Conservation (phyloP, 2,888 invertebrate genomes). For the Pandemis corylana region DNA sequence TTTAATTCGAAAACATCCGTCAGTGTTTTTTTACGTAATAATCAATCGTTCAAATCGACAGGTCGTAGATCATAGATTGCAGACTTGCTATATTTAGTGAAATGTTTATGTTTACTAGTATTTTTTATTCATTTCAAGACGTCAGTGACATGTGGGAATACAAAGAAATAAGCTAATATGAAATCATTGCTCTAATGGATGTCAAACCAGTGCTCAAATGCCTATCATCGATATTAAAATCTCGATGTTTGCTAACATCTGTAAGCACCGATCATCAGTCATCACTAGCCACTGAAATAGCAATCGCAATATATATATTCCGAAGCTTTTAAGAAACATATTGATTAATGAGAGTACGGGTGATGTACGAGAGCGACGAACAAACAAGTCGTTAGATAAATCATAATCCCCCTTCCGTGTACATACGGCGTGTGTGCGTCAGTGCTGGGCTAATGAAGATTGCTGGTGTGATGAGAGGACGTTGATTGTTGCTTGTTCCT, state of each 20-base stretch:
- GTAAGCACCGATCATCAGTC: neutral
- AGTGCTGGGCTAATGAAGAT: constrained; percentile 2
- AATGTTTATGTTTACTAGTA: no score
- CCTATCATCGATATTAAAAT: neutral
- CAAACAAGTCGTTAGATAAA: constrained; percentile 17
- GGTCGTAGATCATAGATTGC: no score
- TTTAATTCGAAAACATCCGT: no score
- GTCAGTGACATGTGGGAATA: no score
- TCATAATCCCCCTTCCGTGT: constrained; percentile 10
- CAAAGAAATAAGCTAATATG: no score
- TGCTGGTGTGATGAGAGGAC: neutral
- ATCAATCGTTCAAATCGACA: no score
- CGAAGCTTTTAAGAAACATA: constrained; percentile 3
- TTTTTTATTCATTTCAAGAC: no score
- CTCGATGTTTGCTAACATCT: neutral
- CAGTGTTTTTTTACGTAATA: no score
- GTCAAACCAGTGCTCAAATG: neutral
- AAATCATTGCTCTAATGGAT: no score
- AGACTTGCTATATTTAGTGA: no score
- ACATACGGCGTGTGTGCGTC: neutral
- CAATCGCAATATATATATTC: neutral
- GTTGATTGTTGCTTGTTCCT: neutral
- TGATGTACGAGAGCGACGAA: constrained; percentile 4
- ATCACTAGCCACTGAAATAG: neutral
- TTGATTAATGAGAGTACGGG: constrained; percentile 7